These are phyloP conservation scores for Trachythela sp. DNA, from an alignment of 64 coral and sea anemone genomes.

Conservation along the genomic window DNA sequence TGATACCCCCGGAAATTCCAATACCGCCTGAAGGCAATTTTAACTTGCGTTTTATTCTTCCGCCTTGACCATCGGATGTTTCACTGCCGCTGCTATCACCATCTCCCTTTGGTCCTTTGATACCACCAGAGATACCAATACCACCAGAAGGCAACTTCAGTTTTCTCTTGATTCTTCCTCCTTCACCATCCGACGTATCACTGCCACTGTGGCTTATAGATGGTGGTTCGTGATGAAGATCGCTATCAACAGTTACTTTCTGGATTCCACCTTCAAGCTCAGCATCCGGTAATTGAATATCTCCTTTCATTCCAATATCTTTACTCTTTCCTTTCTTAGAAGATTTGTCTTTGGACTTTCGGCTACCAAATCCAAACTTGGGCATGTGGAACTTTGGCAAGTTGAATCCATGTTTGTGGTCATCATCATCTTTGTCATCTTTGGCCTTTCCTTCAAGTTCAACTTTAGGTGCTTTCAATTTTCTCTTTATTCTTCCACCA, in stretches of 20 bases:
- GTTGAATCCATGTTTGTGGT: background rate
- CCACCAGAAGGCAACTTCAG: background rate
- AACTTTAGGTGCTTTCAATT: background rate
- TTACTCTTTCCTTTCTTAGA: background rate
- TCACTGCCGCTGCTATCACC: background rate
- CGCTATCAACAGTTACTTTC: background rate
- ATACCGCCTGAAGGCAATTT: background rate
- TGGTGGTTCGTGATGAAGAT: background rate
- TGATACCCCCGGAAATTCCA: background rate
- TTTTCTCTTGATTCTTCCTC: conserved; percentile 6
- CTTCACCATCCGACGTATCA: background rate
- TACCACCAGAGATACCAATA: background rate
- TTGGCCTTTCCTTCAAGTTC: background rate
- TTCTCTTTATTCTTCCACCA: background rate
- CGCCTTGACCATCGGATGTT: background rate
- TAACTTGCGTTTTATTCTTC: background rate
- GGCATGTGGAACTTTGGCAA: background rate
- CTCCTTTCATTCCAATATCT: background rate
- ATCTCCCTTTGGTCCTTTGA: background rate
- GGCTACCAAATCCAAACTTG: background rate
- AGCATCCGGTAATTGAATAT: background rate
- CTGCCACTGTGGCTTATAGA: background rate
- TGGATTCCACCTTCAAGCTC: background rate
- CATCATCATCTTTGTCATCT: background rate
- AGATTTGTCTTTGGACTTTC: background rate